These are phyloP conservation scores for Drosophila busckii DNA, from an alignment of 1,140 invertebrate species.

Conservation along the genomic window DNA sequence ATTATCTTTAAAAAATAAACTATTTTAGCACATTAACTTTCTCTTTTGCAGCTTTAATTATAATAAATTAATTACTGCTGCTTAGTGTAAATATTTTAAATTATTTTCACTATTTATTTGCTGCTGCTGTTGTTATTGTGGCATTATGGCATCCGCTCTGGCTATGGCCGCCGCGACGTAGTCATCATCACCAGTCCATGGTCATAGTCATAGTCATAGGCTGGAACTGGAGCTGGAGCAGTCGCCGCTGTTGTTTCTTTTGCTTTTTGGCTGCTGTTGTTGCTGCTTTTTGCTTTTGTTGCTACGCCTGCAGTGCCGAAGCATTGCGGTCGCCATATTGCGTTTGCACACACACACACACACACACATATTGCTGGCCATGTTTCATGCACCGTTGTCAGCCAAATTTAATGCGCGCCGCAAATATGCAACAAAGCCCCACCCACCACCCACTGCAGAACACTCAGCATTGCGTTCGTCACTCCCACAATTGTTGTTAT, in stretches of 20 bases:
- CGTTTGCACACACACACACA: slow-evolving; percentile 76
- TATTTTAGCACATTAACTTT: no score
- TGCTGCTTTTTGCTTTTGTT: slow-evolving; percentile 28
- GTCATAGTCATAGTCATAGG: no score
- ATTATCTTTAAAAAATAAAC: no score
- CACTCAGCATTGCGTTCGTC: neutral
- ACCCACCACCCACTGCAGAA: neutral
- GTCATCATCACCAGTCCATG: no score
- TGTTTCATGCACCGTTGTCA: slow-evolving; percentile 74
- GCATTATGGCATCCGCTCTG: no score
- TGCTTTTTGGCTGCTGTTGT: slow-evolving; percentile 54
- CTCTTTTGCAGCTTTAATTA: no score
- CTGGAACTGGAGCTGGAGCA: no score
- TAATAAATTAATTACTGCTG: no score
- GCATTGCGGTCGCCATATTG: slow-evolving; percentile 78
- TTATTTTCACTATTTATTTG: no score
- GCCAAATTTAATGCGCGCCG: slow-evolving; percentile 74
- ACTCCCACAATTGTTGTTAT: neutral
- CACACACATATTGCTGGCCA: slow-evolving; percentile 68
- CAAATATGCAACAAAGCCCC: slow-evolving; percentile 57
- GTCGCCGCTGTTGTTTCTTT: slow-evolving; percentile 51
- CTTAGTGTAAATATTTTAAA: no score
- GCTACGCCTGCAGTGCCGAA: slow-evolving; percentile 51
- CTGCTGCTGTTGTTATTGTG: no score
- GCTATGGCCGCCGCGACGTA: no score